Percentiles rank a stretch among this genome's conserved stretches.
Conservation (phyloP, 2,113 vertebrate genomes). For the Ciconia maguari region DNA sequence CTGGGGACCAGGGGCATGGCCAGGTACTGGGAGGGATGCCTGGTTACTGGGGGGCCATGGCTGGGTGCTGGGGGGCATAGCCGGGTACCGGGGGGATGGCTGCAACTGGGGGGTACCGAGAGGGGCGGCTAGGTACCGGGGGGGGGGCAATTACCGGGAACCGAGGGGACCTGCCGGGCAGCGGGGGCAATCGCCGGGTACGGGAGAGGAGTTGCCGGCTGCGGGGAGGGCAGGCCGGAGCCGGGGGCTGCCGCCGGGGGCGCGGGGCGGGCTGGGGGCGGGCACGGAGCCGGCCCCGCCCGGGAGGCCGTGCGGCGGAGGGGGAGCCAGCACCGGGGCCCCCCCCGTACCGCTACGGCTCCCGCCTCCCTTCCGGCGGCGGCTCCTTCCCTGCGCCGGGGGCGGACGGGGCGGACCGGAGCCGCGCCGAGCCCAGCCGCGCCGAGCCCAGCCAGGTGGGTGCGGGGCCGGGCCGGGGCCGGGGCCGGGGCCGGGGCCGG, state of each 20-base stretch:
- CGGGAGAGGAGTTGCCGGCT: background rate
- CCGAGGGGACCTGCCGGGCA: background rate
- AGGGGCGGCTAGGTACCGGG: background rate
- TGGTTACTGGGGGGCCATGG: rapidly evolving
- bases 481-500: background rate
- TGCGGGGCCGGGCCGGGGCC: background rate
- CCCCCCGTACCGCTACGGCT: background rate
- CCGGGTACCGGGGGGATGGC: too few relatives aligned
- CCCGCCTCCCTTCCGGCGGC: slow-evolving; percentile 22
- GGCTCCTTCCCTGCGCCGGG: slow-evolving; percentile 7
- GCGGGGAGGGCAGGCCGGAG: background rate
- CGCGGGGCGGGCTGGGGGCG: background rate
- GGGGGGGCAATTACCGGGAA: background rate
- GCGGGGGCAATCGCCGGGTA: background rate
- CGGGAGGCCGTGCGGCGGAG: slow-evolving; percentile 2
- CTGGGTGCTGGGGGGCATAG: background rate
- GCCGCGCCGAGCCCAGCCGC: background rate
- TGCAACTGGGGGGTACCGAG: background rate
- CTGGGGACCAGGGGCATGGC: too few relatives aligned
- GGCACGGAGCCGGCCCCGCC: background rate
- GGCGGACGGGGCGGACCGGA: background rate
- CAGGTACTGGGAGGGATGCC: background rate
- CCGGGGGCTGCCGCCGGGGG: background rate
- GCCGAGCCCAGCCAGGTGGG: background rate
- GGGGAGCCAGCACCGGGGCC: slow-evolving; percentile 2